Base-by-base conservation (phyloP, 2,888 invertebrate genomes). In the Laspeyria flexula region DNA sequence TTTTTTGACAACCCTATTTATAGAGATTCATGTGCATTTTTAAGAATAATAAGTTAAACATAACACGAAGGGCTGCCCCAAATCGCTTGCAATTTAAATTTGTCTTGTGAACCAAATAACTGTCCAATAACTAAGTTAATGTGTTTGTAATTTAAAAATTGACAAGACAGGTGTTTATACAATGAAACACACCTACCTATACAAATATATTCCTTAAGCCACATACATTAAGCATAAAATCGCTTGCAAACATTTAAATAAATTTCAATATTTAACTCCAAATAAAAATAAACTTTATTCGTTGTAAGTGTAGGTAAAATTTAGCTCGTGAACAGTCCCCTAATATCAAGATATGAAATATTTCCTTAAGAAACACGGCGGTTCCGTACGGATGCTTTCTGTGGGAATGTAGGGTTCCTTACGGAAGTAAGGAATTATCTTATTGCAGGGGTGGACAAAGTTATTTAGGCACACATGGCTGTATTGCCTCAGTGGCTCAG, bases 361-460 rank as follows among this genome's bases (percentile, higher is more conserved):
- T 60, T 69, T 71, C 55, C 61, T 72, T 53, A 44, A 64, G 60
- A 49, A 57, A 42, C 3, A 7, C 13, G 37, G 43, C 23, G 66
- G 84, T 85, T 85, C 84, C 81, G 71, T 77, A 51, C 59, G 65
- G 73, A 43, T 73, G 73, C 35, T 55, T 79, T 52, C 43, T 77
- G 85, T 85, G 85, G 65, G 85, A 85, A 81, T 51, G 65, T 64
- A 60, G 72, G 73, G 79, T 75, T 71, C 65, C 55, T 64, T 40
- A 49, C 73, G 79, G 80, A 79, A 75, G 64, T 77, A 45, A 49
- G 50, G 43, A 65, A 76, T 79, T 78, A 75, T 51, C 54, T 50
- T 48, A 65, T 58, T 50, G 57, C 58, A 13, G 42, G 51, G 60
- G 58, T 18, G 34, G 39, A 45, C 45, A 52, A 34, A 35, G 50